Evolutionary conservation across 2,113 vertebrate species (phyloP), one percentile per base, ranked within the genome.

Genomic region (Pandion haliaetus): DNA sequence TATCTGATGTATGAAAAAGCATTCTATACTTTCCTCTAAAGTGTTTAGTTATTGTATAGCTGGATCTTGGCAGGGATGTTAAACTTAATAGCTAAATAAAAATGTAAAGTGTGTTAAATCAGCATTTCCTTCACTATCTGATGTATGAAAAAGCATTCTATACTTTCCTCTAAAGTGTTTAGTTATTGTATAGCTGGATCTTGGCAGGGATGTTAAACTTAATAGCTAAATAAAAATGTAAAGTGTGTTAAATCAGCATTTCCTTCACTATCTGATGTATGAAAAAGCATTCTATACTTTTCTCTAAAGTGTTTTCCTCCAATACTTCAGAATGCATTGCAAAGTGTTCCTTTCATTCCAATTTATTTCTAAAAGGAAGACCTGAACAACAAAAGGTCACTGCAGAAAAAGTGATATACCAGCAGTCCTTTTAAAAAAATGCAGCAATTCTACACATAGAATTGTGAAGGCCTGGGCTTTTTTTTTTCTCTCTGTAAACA

Each of bases 51-150:
- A 52, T 63, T 66, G 5, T 83, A 91, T 55, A 80, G 42, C 29
- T 62, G 61, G 59, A 69, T 84, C 63, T 89, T 76, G 63, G 45
- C 58, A 69, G 50, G 28, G 21, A 63, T 38, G 17, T 58, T 87
- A 66, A 93, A 90, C 34, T 90, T 65, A 62, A 82, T 47, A 86
- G n/a, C 28, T 91, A 82, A 77, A 92, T 83, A 63, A 88, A 96
- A 76, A 65, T 31, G 10, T 58, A 89, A 76, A 36, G 45, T 32
- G 20, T 62, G 25, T 78, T 78, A 93, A 82, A 83, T 38, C 42
- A 50, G 40, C 29, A n/a, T 77, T 81, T 71, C 19, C 59, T 82
- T 96, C 57, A 34, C 54, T n/a, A 44, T 14, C 23, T 38, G 26
- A 88, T 54, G 12, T 55, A n/a, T 40, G n/a, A 92, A 58, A 90